A percentile compares a stretch with the other conserved stretches of the same genome.
Conservation (phyloP, 1,140 invertebrate species). For the Drosophila mauritiana region DNA sequence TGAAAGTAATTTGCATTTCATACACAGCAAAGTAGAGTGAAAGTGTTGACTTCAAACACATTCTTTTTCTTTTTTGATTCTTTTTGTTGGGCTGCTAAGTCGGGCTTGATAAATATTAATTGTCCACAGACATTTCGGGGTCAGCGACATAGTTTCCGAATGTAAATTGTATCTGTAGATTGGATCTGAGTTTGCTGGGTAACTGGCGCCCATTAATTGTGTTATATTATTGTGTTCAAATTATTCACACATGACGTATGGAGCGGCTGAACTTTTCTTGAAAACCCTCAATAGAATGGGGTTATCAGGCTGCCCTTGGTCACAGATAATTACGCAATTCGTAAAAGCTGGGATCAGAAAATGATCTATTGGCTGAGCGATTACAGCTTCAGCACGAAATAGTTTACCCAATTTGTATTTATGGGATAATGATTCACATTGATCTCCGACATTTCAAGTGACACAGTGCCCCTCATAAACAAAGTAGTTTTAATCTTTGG, state of each 20-base stretch:
- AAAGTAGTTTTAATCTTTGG: conserved; percentile 39
- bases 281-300: conserved; percentile 26
- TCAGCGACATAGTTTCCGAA: conserved; percentile 52
- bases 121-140: conserved; percentile 70
- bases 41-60: conserved; percentile 37
- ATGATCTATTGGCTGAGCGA: conserved; percentile 62
- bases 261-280: conserved; percentile 27
- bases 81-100: conserved; percentile 32
- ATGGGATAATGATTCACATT: conserved; percentile 56
- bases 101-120: conserved; percentile 75
- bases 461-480: conserved; percentile 40
- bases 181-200: conserved; percentile 20
- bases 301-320: conserved; percentile 57
- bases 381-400: conserved; percentile 7
- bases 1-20: conserved; percentile 71
- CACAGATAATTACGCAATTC: conserved; percentile 51
- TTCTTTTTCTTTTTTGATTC: conserved; percentile 36
- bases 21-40: conserved; percentile 15
- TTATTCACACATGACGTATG: conserved; percentile 42
- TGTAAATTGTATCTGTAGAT: conserved; percentile 35
- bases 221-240: conserved; percentile 58
- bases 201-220: conserved; percentile 62
- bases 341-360: conserved; percentile 26
- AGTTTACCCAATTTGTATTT: conserved; percentile 61
- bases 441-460: conserved; percentile 57